Base-by-base conservation (phyloP, 2,113 vertebrate genomes). In the Neogobius melanostomus region DNA sequence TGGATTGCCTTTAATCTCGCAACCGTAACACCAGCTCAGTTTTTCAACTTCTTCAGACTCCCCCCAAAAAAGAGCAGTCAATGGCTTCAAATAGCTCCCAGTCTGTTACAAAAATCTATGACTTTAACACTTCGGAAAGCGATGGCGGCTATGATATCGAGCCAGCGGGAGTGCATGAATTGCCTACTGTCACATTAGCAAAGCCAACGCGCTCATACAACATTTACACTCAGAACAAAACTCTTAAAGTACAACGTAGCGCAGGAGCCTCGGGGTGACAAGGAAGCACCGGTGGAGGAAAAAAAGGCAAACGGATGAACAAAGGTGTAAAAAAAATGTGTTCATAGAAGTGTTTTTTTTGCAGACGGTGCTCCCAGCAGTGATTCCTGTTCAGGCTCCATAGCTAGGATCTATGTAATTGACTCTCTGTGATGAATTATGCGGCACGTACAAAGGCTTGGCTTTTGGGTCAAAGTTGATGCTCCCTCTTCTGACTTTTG, bases 341-440 rank as follows among this genome's bases (percentile, higher is more conserved):
- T 28, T 73, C 16, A 72, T 51, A 43, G 61, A 80, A 79, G 74
- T 71, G 43, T 76, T 51, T 69, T 36, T 68, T 36, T 68, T 79
- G 71, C 73, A 73, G 75, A 78, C 44, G 56, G 64, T 43, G 77
- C 74, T 44, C 17, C 6, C 65, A 68, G 76, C 60, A 43, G 8
- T 67, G 76, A 75, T 82, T 60, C 17, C 74, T 68, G 49, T 70
- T 70, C 60, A 64, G 67, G 76, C 82, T 52, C 0, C 17, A 6
- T 52, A 75, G 76, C 83, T 79, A 64, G 50, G 43, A 65, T 68
- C 79, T 61, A 73, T 48, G 74, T 82, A 86, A 91, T 90, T 87
- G 86, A 88, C 71, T 77, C 78, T 66, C 69, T 5, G 66, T 64
- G 82, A 85, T 89, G 90, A 88, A 80, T 69, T 76, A 69, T 78